phyloP scores from a whole-genome alignment of 2,797 vertebrate species.

The Hypotaenidia philippensis region DNA sequence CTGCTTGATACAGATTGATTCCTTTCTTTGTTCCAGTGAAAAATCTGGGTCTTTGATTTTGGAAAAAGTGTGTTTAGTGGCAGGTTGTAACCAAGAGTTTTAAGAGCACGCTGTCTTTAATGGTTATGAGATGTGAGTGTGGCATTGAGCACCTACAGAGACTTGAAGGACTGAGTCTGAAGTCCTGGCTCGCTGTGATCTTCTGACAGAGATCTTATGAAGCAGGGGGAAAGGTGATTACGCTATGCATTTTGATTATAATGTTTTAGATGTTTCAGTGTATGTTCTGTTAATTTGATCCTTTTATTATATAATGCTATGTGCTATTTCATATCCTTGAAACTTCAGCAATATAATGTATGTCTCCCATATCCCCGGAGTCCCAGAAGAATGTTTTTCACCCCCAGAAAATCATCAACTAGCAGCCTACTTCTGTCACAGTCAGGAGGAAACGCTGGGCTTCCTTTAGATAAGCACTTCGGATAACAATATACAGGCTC shows the following conservation, averaged over 20 bases:
- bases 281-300: neutral
- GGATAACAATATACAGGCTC: neutral
- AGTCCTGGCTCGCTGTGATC: neutral
- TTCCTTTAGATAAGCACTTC: neutral
- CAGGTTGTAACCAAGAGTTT: neutral
- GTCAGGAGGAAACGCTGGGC: neutral
- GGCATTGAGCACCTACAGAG: neutral
- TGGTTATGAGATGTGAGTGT: neutral
- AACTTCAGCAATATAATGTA: neutral
- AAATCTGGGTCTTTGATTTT: neutral
- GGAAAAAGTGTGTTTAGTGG: neutral
- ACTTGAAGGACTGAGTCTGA: neutral
- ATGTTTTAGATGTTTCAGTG: neutral
- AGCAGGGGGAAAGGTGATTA: neutral
- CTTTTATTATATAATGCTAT: neutral
- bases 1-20: neutral
- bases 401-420: neutral
- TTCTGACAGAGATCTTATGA: neutral
- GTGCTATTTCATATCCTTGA: neutral
- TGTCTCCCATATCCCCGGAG: neutral
- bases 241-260: neutral
- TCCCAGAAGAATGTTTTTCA: neutral
- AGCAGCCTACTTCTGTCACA: neutral
- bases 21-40: neutral
- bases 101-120: neutral